Percentiles rank a stretch among this genome's conserved stretches.
Conservation (phyloP, 2,888 invertebrate species). For the Carcina quercana region DNA sequence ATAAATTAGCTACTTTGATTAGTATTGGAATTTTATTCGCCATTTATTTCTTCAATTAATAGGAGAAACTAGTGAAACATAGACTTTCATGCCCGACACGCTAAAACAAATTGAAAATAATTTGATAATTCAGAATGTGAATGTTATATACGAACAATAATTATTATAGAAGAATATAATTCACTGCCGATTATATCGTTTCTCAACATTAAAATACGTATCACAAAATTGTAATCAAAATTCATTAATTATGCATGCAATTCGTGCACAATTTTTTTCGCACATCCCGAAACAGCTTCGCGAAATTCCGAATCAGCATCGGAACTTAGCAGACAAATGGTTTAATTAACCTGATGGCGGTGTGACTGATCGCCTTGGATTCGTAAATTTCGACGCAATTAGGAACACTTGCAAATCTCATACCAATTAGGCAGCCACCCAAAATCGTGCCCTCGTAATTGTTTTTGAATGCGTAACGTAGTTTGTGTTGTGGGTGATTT, state of each 20-base stretch:
- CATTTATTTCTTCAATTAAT: too few relatives aligned
- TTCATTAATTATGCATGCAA: constrained; percentile 7
- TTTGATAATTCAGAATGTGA: constrained; percentile 20
- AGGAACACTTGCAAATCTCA: constrained; percentile 72
- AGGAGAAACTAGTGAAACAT: too few relatives aligned
- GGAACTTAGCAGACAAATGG: constrained; percentile 66
- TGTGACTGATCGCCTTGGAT: constrained; percentile 66
- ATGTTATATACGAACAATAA: constrained; percentile 1
- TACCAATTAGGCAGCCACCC: constrained; percentile 72
- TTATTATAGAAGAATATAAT: not conserved
- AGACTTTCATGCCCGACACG: too few relatives aligned
- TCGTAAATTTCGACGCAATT: constrained; percentile 67
- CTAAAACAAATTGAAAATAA: too few relatives aligned
- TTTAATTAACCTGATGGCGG: constrained; percentile 71
- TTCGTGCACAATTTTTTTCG: constrained; percentile 2
- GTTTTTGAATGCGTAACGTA: constrained; percentile 65
- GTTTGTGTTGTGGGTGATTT: constrained; percentile 60
- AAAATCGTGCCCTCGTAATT: constrained; percentile 67
- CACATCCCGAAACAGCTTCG: constrained; percentile 14
- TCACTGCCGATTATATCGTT: too few relatives aligned
- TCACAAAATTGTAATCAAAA: not conserved
- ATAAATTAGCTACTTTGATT: too few relatives aligned
- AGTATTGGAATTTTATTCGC: too few relatives aligned
- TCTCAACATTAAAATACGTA: too few relatives aligned
- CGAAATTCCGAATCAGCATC: constrained; percentile 35